Evolutionary conservation across 1,140 invertebrate genomes (phyloP), one percentile per base, ranked within the genome.

Genomic region (Grapholita molesta): DNA sequence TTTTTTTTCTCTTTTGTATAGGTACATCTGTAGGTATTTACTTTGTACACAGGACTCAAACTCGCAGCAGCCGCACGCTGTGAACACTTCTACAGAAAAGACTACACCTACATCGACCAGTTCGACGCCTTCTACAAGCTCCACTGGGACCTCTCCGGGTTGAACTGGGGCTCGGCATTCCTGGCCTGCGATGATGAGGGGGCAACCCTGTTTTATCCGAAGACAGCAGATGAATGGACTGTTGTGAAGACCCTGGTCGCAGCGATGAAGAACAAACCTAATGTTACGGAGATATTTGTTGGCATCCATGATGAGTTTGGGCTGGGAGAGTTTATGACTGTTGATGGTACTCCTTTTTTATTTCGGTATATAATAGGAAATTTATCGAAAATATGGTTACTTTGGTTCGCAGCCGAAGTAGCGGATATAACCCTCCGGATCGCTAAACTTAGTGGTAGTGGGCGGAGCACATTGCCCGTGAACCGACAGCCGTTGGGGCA

Each of bases 71-170:
- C 55, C n/a, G 30, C 55, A n/a, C 24, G 28, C 24, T 30, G n/a
- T 2, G 25, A 61, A 0, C 55, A 25, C 8, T 80, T 80, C 25
- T 80, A 67, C 18, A 15, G 78, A 42, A 72, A 71, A 57, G 78
- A 80, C 48, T 80, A 80, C 38, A 75, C 65, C 4, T 80, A 77
- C 52, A 25, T 73, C 2, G 68, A 74, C 8, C 61, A 80, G 24
- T 80, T 68, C 9, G 69, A 80, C 61, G 78, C 78, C 9, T 77
- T 76, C 30, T 80, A 80, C 35, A 80, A 80, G 66, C 15, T 80
- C 0, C 75, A 80, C 64, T 67, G 23, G 57, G 72, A 65, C 28
- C 1, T 35, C 0, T 33, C 42, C 8, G 64, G 30, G 11, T 32
- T 3, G 0, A 8, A 30, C 15, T 77, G 75, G 78, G 38, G 65